A percentile compares a stretch with the other conserved stretches of the same genome.
Conservation (phyloP, 2,113 vertebrate species). For the Passer montanus region DNA sequence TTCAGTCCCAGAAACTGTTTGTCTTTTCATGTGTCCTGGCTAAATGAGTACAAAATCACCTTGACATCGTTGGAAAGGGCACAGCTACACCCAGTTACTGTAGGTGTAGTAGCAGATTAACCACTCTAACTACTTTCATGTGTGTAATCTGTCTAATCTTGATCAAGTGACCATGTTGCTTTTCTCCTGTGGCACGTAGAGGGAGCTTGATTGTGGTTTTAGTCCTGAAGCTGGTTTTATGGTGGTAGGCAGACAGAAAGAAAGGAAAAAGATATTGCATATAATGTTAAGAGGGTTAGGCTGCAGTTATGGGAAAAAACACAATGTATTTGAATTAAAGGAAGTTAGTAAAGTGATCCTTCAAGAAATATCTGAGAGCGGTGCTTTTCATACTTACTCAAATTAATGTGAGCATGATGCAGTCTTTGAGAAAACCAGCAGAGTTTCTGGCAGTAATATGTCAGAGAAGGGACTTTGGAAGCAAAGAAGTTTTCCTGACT, state of each 20-base stretch:
- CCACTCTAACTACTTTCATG: slow-evolving; percentile 33
- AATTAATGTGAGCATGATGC: background rate
- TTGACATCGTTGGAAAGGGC: slow-evolving; percentile 58
- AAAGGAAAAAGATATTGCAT: background rate
- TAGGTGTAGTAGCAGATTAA: slow-evolving; percentile 67
- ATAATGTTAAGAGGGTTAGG: background rate
- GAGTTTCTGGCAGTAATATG: background rate
- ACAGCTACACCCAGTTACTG: slow-evolving; percentile 20
- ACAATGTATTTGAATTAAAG: background rate
- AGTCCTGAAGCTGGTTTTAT: slow-evolving; percentile 7
- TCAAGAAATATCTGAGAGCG: background rate
- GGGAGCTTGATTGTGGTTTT: background rate
- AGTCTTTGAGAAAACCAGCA: background rate
- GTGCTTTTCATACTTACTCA: background rate
- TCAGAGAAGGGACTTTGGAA: background rate
- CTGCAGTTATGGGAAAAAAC: background rate
- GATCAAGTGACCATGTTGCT: slow-evolving; percentile 24
- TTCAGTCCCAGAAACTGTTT: slow-evolving; percentile 47
- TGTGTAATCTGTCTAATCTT: slow-evolving; percentile 62
- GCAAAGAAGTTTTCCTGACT: background rate
- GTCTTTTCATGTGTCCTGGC: background rate
- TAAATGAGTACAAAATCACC: background rate
- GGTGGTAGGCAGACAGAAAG: background rate
- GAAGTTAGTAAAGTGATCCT: background rate
- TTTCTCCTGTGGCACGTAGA: slow-evolving; percentile 34